Evolutionary conservation across 2,888 invertebrate species (phyloP), one percentile per base, ranked within the genome.

Genomic region (Drosophila koepferae): DNA sequence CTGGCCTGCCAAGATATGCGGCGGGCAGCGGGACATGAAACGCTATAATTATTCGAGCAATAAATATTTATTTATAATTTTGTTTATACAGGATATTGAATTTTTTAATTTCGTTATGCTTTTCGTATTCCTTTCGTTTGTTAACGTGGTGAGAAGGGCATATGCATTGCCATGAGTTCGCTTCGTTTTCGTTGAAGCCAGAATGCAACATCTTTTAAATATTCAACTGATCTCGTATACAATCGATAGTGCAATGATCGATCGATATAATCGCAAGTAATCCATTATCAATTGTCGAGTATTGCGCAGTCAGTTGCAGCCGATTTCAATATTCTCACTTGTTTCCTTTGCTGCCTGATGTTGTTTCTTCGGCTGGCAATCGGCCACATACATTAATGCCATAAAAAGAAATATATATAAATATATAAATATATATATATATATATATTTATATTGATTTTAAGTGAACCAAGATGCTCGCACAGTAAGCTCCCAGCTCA

Each of bases 1-100:
- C 61, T 55, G 69, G 51, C 36, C 59, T 23, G 64, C 34, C 58
- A 3, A 58, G 40, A 58, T 34, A 44, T 68, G 58, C 49, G 55
- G 43, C 53, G 36, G 51, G 38, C 56, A 60, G 61, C 44, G 63
- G 63, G 67, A 74, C 71, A 71, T 66, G 60, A 81, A 88, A 78
- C 78, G 75, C 81, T 80, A 89, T 84, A 84, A 87, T 87, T 82
- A 66, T 41, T 48, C 48, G 67, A 20, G 74, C 87, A 77, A 84
- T 87, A 84, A 84, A 86, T 84, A 82, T 82, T 76, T 88, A 86
- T 80, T 84, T 79, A 84, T 89, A 82, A 85, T 81, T 77, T 81
- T 84, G 82, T 82, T 86, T 89, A 79, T 72, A 77, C 86, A 87
- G 89, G 86, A 89, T 86, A 86, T 86, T 89, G 87, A 82, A 81